Evolutionary conservation across 30 jellyfish, hydroid and myxozoan species (phyloP).

Genomic region (Chironex yamaguchii): DNA sequence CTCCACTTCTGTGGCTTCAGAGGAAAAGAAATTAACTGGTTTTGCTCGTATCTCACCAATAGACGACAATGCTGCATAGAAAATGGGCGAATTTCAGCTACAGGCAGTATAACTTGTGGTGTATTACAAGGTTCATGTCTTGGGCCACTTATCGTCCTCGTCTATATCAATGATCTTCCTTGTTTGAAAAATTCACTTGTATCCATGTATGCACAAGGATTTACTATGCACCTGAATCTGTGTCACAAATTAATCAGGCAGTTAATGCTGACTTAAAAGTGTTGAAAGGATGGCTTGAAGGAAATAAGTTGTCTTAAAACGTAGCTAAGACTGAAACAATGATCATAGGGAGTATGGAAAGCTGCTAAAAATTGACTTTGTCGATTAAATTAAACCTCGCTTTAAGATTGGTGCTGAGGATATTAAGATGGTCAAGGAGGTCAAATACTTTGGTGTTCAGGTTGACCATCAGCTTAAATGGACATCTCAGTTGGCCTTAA

Average conservation of each 20-base stretch:
- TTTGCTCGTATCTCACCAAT: conserved; percentile 29
- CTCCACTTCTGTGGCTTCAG: conserved; percentile 46
- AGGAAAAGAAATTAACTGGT: conserved; percentile 50
- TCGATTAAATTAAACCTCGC: no score
- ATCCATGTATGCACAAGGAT: not conserved
- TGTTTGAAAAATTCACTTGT: not conserved
- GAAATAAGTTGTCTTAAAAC: not conserved
- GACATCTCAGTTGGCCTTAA: not conserved
- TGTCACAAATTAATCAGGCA: not conserved
- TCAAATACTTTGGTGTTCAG: not conserved
- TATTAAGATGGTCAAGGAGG: not conserved
- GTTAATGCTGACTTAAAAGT: not conserved
- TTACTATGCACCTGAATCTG: not conserved
- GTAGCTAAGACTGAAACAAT: not conserved
- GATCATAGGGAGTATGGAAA: no score
- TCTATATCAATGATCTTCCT: conserved; percentile 16
- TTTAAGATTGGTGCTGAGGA: not conserved
- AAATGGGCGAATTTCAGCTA: conserved; percentile 40
- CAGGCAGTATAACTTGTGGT: conserved; percentile 26
- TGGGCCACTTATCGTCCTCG: conserved; percentile 15
- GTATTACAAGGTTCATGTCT: conserved; percentile 47
- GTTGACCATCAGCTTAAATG: not conserved
- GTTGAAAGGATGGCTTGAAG: not conserved
- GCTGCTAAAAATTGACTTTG: no score
- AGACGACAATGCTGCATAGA: conserved; percentile 25